Conservation (phyloP, 2,797 vertebrate species). For the Rousettus madagascariensis region DNA sequence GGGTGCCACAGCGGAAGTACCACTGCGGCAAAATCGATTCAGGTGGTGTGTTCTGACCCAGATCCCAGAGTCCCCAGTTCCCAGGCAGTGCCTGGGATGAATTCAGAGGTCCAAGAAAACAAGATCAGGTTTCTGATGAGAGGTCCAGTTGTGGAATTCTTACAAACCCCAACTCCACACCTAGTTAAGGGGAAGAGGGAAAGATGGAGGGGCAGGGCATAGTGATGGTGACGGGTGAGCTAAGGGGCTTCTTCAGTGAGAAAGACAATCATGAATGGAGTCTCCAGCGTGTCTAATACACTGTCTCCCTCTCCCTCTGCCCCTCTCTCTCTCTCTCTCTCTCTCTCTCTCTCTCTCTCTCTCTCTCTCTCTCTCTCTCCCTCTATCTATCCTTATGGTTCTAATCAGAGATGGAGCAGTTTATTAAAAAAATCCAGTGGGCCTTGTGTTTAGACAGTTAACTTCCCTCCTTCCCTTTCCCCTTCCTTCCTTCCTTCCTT, state of each 20-base stretch:
- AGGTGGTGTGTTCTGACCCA: constrained; percentile 79
- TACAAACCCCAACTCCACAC: constrained; percentile 60
- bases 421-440: constrained; percentile 69
- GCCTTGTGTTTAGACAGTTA: constrained; percentile 62
- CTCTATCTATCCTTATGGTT: not conserved
- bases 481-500: not conserved
- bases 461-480: accelerated
- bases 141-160: constrained; percentile 65
- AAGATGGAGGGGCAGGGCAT: not conserved
- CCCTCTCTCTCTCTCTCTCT: no score
- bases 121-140: constrained; percentile 78
- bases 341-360: no score
- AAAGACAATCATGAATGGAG: not conserved
- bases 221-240: not conserved
- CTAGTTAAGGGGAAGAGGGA: not conserved
- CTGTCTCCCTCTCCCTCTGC: no score
- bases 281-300: not conserved
- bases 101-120: constrained; percentile 74
- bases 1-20: not conserved
- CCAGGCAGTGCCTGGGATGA: constrained; percentile 71
- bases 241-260: not conserved
- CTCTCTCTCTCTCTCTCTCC: not conserved
- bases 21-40: constrained; percentile 75
- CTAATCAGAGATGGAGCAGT: constrained; percentile 69
- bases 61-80: constrained; percentile 73